phyloP scores from a whole-genome alignment of 2,113 vertebrate species.

The Cyphomyrus plagiostoma region DNA sequence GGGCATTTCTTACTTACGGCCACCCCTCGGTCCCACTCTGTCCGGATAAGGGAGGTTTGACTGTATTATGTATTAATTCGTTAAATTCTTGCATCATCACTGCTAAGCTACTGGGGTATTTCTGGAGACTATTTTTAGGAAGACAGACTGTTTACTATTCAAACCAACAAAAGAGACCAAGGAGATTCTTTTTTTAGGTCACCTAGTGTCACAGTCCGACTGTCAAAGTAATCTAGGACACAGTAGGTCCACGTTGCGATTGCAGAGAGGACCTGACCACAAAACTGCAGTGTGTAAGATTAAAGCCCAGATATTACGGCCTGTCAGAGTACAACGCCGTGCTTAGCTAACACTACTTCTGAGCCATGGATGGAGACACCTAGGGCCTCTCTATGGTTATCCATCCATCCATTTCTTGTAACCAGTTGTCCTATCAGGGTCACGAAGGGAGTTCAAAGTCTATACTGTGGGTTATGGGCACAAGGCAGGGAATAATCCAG shows the following conservation, averaged over 20 bases:
- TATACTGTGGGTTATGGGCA: neutral
- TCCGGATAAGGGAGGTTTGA: too few species aligned
- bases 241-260: neutral
- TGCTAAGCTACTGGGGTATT: neutral
- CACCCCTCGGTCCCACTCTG: too few species aligned
- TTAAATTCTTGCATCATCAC: neutral
- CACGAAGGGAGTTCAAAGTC: neutral
- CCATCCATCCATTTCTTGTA: neutral
- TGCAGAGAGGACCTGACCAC: neutral
- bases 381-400: neutral
- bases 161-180: constrained; percentile 1
- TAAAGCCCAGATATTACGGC: neutral
- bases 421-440: neutral
- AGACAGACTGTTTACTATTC: neutral
- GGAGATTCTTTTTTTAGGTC: neutral
- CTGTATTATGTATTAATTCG: neutral
- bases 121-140: neutral
- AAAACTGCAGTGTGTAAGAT: neutral
- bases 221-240: neutral
- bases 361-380: neutral
- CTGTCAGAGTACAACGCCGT: neutral
- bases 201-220: neutral
- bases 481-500: neutral
- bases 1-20: too few species aligned
- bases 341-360: neutral